These are phyloP conservation scores for Zosterops japonicus DNA, from an alignment of 2,113 vertebrate genomes.

Conservation along the genomic window DNA sequence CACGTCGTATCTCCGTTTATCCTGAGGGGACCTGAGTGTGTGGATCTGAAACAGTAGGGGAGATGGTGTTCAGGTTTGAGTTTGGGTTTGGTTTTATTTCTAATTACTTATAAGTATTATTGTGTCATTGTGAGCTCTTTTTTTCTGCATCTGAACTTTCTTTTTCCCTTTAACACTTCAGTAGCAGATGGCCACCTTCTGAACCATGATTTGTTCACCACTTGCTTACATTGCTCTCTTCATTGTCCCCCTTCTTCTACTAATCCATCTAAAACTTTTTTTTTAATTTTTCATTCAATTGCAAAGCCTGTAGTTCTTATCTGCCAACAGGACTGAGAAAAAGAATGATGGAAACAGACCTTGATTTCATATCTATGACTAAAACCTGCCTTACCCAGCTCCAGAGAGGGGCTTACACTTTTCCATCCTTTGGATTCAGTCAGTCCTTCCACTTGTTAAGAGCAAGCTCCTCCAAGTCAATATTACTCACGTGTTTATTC, in stretches of 20 bases:
- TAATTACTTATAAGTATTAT: background rate
- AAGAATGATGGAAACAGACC: background rate
- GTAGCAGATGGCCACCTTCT: background rate
- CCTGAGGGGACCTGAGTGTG: background rate
- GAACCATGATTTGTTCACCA: background rate
- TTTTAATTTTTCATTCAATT: background rate
- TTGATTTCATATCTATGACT: background rate
- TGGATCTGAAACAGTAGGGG: background rate
- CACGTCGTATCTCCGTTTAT: background rate
- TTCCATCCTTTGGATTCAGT: background rate
- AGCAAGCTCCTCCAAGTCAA: constrained; percentile 9
- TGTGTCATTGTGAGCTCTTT: background rate
- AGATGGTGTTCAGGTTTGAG: background rate
- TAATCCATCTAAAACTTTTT: background rate
- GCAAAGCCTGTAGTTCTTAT: background rate
- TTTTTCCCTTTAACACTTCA: background rate
- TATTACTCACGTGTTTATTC: constrained; percentile 23
- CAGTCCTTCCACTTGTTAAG: background rate
- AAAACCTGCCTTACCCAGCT: background rate
- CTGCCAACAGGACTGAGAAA: background rate
- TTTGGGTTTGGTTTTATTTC: background rate
- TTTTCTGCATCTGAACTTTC: background rate
- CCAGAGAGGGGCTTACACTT: background rate
- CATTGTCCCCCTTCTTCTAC: background rate
- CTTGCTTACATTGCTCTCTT: background rate